Conservation (phyloP, 2,888 invertebrate genomes). For the Onthophagus sagittarius region DNA sequence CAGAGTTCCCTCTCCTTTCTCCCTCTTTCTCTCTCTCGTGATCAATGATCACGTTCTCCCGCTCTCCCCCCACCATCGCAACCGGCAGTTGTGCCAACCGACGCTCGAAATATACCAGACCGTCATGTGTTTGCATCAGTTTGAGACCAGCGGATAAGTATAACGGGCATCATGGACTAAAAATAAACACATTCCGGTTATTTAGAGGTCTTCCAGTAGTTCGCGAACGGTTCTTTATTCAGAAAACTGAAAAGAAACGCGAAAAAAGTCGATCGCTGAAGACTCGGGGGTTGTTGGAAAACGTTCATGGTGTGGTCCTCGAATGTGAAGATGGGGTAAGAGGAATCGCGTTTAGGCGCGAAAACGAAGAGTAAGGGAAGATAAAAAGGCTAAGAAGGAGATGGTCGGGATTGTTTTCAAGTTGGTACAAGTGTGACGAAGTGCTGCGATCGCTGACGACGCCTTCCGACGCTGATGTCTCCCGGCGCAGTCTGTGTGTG, state of each 20-base stretch:
- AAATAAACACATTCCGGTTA: not conserved
- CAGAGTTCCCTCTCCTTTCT: slow-evolving; percentile 33
- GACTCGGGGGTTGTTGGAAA: not conserved
- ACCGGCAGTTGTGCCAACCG: slow-evolving; percentile 16
- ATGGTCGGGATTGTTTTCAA: slow-evolving; percentile 8
- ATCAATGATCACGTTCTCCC: slow-evolving; percentile 41
- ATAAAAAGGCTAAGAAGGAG: not conserved
- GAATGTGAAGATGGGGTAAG: not conserved
- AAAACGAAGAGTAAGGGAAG: not conserved
- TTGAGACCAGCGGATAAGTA: not conserved
- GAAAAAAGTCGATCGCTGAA: not conserved
- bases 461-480: slow-evolving; percentile 38
- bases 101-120: slow-evolving; percentile 18
- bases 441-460: slow-evolving; percentile 40
- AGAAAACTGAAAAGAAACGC: not conserved
- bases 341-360: not conserved
- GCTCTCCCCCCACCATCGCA: slow-evolving; percentile 14
- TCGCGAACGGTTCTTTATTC: not conserved
- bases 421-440: slow-evolving; percentile 45
- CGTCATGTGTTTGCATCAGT: slow-evolving; percentile 10
- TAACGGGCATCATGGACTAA: not conserved
- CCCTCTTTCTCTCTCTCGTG: slow-evolving; percentile 36
- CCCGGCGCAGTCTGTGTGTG: slow-evolving; percentile 49
- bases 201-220: not conserved
- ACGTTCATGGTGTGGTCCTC: not conserved